A percentile compares a stretch with the other conserved stretches of the same genome.
Conservation (phyloP, 2,797 vertebrate species). For the Glossophaga mutica region DNA sequence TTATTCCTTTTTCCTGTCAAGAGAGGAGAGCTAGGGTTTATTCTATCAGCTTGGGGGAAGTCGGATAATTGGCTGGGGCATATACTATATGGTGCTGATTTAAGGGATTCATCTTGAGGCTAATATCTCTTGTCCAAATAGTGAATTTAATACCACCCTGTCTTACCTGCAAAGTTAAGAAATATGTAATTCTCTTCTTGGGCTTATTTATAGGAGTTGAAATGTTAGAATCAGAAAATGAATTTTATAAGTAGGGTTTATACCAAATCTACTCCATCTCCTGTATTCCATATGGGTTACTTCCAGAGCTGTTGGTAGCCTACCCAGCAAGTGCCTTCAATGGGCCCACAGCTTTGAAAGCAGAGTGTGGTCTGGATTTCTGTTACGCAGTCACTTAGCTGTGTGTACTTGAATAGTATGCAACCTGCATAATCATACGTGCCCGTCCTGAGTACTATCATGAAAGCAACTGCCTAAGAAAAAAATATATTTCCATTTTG, state of each 20-base stretch:
- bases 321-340: background rate
- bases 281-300: background rate
- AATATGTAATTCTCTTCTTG: background rate
- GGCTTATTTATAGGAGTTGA: background rate
- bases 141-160: background rate
- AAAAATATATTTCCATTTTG: background rate
- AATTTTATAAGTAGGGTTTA: background rate
- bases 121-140: background rate
- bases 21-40: background rate
- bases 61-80: background rate
- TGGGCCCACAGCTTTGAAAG: background rate
- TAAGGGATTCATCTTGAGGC: background rate
- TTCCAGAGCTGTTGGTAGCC: background rate
- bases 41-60: background rate
- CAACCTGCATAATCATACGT: background rate
- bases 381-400: background rate
- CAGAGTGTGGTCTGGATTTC: background rate
- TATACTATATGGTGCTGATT: background rate
- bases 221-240: background rate
- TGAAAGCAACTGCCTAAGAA: background rate
- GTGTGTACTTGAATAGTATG: accelerated
- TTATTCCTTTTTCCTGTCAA: background rate
- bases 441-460: background rate
- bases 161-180: background rate
- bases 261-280: background rate